Conservation (phyloP, 2,797 vertebrate genomes). For the Sebastes goodei region DNA sequence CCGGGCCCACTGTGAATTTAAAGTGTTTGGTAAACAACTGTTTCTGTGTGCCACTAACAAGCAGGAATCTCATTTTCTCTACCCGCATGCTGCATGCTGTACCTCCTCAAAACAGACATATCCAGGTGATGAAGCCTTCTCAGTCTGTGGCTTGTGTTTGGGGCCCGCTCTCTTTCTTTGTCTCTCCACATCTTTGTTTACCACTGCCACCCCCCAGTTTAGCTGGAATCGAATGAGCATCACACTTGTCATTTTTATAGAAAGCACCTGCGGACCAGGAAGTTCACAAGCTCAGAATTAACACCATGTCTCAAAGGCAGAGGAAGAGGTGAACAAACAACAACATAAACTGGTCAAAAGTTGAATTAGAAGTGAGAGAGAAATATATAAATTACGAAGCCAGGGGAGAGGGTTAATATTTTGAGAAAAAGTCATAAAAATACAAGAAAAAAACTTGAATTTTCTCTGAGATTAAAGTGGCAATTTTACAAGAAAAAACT, state of each 20-base stretch:
- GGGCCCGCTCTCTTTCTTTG: slow-evolving; percentile 12
- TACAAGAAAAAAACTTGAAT: too few species aligned
- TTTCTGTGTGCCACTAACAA: slow-evolving; percentile 77
- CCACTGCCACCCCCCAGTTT: slow-evolving; percentile 19
- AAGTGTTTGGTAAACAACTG: slow-evolving; percentile 71
- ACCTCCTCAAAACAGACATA: slow-evolving; percentile 56
- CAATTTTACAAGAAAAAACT: too few species aligned
- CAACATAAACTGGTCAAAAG: not conserved
- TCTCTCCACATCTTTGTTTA: slow-evolving; percentile 24
- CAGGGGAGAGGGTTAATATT: too few species aligned
- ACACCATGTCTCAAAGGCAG: not conserved
- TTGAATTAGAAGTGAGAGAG: not conserved
- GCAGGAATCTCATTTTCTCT: slow-evolving; percentile 67
- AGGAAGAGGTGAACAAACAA: not conserved
- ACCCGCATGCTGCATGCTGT: slow-evolving; percentile 54
- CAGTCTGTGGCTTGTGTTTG: slow-evolving; percentile 50
- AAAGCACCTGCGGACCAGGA: slow-evolving; percentile 15
- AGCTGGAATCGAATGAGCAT: slow-evolving; percentile 37
- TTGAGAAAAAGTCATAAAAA: too few species aligned
- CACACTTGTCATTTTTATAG: slow-evolving; percentile 47
- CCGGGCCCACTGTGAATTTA: slow-evolving; percentile 57
- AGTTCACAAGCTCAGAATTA: slow-evolving; percentile 26
- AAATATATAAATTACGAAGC: not conserved
- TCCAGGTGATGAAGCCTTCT: slow-evolving; percentile 75
- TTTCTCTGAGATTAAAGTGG: too few species aligned